These are phyloP conservation scores for Cantharis flavilabris DNA, from an alignment of 2,888 invertebrate genomes.

Conservation along the genomic window DNA sequence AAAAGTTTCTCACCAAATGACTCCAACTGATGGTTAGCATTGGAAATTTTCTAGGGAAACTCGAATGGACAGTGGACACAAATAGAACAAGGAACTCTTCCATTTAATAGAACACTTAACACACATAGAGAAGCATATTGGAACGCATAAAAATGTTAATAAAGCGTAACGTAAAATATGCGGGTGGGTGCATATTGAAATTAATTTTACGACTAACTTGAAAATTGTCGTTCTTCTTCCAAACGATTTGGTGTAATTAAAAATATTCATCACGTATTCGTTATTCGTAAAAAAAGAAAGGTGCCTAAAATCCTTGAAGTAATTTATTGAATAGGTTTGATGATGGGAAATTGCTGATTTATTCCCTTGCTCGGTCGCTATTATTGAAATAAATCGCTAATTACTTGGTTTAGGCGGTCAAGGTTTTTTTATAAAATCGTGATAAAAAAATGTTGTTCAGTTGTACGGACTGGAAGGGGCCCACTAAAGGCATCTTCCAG, in stretches of 20 bases:
- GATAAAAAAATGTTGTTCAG: constrained; percentile 16
- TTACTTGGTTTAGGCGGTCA: constrained; percentile 32
- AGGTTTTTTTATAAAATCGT: constrained; percentile 27
- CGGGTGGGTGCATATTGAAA: constrained; percentile 21
- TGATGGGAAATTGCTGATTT: constrained; percentile 23
- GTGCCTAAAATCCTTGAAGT: constrained; percentile 30
- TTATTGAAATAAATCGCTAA: constrained; percentile 14
- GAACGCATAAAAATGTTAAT: constrained; percentile 11
- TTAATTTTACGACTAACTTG: not conserved
- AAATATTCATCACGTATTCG: constrained; percentile 37
- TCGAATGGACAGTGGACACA: not conserved
- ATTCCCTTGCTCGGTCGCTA: constrained; percentile 14
- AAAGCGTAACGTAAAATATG: constrained; percentile 1
- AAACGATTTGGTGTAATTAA: constrained; percentile 12
- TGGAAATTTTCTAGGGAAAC: not conserved
- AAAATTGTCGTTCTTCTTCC: not conserved
- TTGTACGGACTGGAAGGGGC: constrained; percentile 21
- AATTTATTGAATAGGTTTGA: constrained; percentile 34
- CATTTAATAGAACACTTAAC: constrained; percentile 11
- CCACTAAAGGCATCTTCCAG: constrained; percentile 24
- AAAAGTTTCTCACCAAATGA: not conserved
- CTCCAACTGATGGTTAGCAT: not conserved
- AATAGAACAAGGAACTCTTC: not conserved
- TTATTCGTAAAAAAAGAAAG: constrained; percentile 28
- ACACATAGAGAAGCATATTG: constrained; percentile 24